A percentile compares a stretch with the other conserved stretches of the same genome.
Conservation (phyloP, 2,888 invertebrate genomes). For the Antheraea assamensis region DNA sequence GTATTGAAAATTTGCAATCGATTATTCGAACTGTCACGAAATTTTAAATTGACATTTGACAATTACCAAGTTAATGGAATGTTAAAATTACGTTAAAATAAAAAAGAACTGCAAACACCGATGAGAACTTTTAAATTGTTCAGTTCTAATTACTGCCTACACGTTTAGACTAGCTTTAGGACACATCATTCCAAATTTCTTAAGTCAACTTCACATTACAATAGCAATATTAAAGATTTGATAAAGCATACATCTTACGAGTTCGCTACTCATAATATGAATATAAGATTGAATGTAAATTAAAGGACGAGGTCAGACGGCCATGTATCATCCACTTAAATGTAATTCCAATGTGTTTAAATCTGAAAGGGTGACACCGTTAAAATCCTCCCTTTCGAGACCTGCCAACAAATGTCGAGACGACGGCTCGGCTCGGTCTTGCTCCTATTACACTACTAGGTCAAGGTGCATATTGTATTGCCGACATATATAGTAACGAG, state of each 20-base stretch:
- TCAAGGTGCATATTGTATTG: conserved; percentile 12
- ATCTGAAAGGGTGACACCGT: conserved; percentile 7
- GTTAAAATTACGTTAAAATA: not conserved
- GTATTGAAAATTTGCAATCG: not conserved
- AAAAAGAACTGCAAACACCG: not conserved
- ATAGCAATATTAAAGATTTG: not conserved
- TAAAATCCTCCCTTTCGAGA: not conserved
- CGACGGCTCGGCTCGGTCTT: not conserved
- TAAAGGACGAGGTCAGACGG: not conserved
- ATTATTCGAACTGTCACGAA: not conserved
- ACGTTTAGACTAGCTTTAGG: too few relatives aligned
- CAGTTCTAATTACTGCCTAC: not conserved
- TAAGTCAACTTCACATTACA: not conserved
- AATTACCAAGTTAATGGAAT: not conserved
- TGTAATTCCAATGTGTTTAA: not conserved
- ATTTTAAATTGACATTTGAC: not conserved
- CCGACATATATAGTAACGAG: conserved; percentile 2
- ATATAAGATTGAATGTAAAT: not conserved
- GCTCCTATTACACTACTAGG: conserved; percentile 13
- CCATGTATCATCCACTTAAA: not conserved
- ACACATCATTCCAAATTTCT: not conserved
- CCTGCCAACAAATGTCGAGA: conserved; percentile 9
- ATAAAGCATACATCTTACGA: not conserved
- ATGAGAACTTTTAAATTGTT: not conserved
- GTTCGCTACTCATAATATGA: not conserved